Percentiles rank a stretch among this genome's conserved stretches.
These are phyloP conservation scores for Tipula lateralis DNA, from an alignment of 2,888 invertebrate genomes.

Conservation along the genomic window DNA sequence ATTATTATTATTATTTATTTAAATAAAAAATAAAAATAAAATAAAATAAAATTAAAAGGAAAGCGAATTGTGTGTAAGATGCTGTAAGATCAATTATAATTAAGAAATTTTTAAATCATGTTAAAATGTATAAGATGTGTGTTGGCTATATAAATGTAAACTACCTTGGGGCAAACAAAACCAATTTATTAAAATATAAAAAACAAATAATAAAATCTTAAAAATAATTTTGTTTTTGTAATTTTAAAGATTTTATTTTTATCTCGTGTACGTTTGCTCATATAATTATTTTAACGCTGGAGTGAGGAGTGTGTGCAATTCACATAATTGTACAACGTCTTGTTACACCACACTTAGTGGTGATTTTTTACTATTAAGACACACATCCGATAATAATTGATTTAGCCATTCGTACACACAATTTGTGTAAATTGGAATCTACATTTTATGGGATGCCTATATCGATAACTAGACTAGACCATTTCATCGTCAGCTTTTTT, in stretches of 20 bases:
- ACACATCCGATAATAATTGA: too few species aligned
- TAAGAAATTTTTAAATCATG: neutral
- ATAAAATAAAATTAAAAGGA: neutral
- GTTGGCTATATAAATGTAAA: neutral
- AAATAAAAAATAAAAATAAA: neutral
- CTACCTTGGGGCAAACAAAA: neutral
- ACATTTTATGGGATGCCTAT: too few species aligned
- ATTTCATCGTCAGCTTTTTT: too few species aligned
- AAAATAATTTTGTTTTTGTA: neutral
- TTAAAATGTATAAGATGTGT: neutral
- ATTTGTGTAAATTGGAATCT: too few species aligned
- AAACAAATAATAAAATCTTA: neutral
- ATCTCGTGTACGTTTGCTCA: neutral
- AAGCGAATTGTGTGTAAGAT: neutral
- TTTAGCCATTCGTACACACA: too few species aligned
- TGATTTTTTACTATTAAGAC: too few species aligned
- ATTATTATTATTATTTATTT: too few species aligned
- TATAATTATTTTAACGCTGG: neutral
- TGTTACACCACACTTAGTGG: neutral
- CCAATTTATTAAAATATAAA: neutral
- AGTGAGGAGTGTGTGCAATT: neutral
- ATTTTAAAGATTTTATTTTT: neutral
- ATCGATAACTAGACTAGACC: too few species aligned
- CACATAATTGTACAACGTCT: neutral
- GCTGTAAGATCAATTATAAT: neutral